Evolutionary conservation across 2,888 invertebrate species (phyloP), one percentile per base, ranked within the genome.

Genomic region (Thelaira solivaga): DNA sequence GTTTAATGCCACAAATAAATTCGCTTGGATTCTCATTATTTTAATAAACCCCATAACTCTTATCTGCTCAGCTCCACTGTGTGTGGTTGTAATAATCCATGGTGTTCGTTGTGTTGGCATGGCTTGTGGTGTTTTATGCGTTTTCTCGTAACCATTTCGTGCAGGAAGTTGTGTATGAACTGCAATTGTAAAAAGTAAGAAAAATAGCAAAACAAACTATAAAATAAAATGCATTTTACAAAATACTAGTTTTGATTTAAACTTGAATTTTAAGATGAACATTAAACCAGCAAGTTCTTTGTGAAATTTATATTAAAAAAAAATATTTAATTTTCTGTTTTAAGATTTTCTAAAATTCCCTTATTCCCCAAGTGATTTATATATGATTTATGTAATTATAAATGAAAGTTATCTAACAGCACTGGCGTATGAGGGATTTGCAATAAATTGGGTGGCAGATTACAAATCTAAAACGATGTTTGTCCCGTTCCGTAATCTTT

Each of bases 81-180:
- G 68, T 72, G 81, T 61, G 61, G 81, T 88, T 59, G 86, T 81
- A 36, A 87, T 83, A 36, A 85, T 83, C 86, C 88, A 87, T n/a
- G 87, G 86, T 57, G 89, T 85, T 62, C 85, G 84, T 10, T 85
- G 85, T 59, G 89, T 87, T 47, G 88, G 86, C 11, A 85, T 83
- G 8, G 85, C 83, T 26, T 85, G 84, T 61, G 88, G 83, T 39
- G 85, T 83, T 80, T 86, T 86, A 76, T 86, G 83, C 53, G 83
- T 82, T 80, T 86, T 88, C 41, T 89, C 89, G 69, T 85, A 84
- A 43, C 85, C 86, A 77, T 86, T 86, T 7, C 85, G 84, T 36
- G 85, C 78, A 59, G 88, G 88, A 55, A 86, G 82, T 81, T 87
- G 88, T 18, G 88, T 86, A 67, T 87, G 82, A 59, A 85, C 88